A percentile compares a stretch with the other conserved stretches of the same genome.
Evolutionary conservation across 1,140 invertebrate species (phyloP).

Genomic region (Drosophila carrolli): DNA sequence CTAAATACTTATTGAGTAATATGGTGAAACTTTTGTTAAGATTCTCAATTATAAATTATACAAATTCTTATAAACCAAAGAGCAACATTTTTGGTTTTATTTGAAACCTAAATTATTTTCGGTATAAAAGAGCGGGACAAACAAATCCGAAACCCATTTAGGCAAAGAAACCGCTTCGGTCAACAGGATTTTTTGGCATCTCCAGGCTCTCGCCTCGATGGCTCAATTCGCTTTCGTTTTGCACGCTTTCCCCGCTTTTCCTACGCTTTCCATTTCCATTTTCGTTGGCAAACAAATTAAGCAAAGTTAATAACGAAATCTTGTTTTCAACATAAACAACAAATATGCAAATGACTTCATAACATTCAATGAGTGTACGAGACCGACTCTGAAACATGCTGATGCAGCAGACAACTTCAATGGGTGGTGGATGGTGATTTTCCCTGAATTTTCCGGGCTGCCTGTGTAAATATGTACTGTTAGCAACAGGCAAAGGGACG

Average conservation of each 20-base stretch:
- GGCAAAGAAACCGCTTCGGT: constrained; percentile 64
- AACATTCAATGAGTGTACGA: constrained; percentile 56
- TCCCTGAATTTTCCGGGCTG: constrained; percentile 3
- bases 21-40: too few relatives aligned
- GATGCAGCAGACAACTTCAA: constrained; percentile 44
- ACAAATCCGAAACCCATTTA: constrained; percentile 43
- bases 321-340: constrained; percentile 81
- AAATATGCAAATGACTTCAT: constrained; percentile 82
- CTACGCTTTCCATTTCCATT: constrained; percentile 31
- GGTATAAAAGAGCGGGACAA: constrained; percentile 11
- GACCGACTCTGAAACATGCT: constrained; percentile 49
- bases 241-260: not conserved
- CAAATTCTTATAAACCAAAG: too few relatives aligned
- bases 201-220: constrained; percentile 24
- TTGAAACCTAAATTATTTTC: not conserved
- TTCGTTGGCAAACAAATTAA: constrained; percentile 76
- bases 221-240: constrained; percentile 50
- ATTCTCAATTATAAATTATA: too few relatives aligned
- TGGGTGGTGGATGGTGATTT: constrained; percentile 8
- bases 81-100: too few relatives aligned
- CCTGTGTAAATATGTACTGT: constrained; percentile 12
- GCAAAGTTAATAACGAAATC: constrained; percentile 82
- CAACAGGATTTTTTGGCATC: constrained; percentile 59
- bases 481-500: constrained; percentile 21
- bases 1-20: too few relatives aligned